Percentiles rank a stretch among this genome's conserved stretches.
phyloP scores from a whole-genome alignment of 1,140 invertebrate genomes.

The Meloidogyne hapla region DNA sequence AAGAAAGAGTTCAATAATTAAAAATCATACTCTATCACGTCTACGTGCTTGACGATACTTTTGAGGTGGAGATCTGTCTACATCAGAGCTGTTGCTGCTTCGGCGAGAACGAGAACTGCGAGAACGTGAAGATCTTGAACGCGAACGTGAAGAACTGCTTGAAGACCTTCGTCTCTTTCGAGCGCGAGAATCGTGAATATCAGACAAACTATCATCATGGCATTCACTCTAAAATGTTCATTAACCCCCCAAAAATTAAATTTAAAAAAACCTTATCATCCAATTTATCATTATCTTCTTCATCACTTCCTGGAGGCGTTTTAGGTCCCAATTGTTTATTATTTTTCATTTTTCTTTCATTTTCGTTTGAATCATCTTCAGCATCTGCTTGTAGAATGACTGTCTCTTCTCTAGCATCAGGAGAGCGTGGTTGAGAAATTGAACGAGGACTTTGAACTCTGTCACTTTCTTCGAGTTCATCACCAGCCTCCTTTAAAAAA shows the following conservation, averaged over 20 bases:
- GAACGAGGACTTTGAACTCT: constrained; percentile 14
- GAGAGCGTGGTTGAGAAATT: constrained; percentile 2
- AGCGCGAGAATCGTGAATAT: neutral
- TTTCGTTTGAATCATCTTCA: constrained; percentile 2
- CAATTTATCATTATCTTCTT: neutral
- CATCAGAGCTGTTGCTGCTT: neutral
- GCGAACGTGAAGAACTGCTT: neutral
- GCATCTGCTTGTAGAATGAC: neutral
- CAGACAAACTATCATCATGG: neutral
- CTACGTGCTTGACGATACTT: neutral
- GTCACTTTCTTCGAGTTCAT: neutral
- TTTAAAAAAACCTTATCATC: neutral
- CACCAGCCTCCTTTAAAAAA: neutral
- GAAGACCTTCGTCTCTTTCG: neutral
- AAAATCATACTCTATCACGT: neutral
- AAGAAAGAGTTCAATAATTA: neutral
- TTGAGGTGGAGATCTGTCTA: neutral
- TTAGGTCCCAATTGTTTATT: constrained; percentile 9
- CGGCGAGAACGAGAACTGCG: neutral
- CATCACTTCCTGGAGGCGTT: constrained; percentile 16
- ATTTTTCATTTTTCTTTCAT: neutral
- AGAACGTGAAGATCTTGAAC: neutral
- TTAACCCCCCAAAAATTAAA: neutral
- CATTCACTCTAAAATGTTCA: too few relatives aligned
- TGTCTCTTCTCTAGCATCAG: constrained; percentile 6